Conservation (phyloP, 2,113 vertebrate species). For the Mungos mungo region DNA sequence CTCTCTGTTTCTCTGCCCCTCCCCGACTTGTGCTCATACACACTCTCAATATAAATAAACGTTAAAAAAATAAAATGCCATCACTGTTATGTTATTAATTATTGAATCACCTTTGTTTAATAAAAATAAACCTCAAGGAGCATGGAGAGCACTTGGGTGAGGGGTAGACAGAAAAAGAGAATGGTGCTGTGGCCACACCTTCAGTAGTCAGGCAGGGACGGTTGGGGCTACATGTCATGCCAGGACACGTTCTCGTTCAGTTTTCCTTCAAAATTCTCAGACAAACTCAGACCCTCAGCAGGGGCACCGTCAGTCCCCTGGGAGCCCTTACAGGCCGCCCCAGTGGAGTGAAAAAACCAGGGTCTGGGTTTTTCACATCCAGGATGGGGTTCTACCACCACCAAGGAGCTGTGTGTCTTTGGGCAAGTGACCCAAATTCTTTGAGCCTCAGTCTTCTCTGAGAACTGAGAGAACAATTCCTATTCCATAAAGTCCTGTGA, state of each 20-base stretch:
- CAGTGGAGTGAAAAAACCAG: background rate
- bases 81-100: background rate
- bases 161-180: background rate
- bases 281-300: background rate
- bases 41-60: no score
- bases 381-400: background rate
- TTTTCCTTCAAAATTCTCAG: background rate
- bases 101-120: background rate
- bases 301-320: no score
- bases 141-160: background rate
- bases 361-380: no score
- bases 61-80: background rate
- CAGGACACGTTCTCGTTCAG: background rate
- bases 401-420: background rate
- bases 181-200: background rate
- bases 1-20: no score
- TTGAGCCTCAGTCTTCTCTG: background rate
- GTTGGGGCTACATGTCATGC: background rate
- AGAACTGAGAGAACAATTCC: background rate
- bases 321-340: background rate
- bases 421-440: background rate
- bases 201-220: background rate
- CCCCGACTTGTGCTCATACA: no score
- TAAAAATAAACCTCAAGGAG: background rate
- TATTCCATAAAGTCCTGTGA: background rate